phyloP scores from a whole-genome alignment of 2,113 vertebrate genomes.

The Oceanodroma tethys region DNA sequence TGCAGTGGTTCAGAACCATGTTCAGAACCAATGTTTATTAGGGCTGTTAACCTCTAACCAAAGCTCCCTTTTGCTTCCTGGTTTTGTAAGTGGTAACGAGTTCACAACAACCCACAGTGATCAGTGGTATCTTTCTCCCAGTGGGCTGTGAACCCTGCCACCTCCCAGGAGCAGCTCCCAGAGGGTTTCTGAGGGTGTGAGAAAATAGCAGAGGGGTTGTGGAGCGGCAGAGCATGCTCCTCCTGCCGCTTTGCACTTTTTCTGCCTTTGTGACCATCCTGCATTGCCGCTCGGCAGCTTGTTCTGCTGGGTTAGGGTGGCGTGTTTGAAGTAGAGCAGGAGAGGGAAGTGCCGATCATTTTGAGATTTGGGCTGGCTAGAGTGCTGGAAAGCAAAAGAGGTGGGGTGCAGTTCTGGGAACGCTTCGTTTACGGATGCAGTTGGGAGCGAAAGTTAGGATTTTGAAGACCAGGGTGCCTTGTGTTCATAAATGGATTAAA shows the following conservation, averaged over 20 bases:
- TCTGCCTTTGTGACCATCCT: accelerated
- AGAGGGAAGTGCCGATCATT: too few relatives aligned
- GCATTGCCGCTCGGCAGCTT: accelerated
- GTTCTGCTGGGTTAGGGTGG: neutral
- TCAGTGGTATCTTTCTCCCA: neutral
- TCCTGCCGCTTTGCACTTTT: neutral
- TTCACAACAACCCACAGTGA: accelerated
- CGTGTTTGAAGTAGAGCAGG: neutral
- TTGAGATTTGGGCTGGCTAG: neutral
- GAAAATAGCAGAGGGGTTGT: neutral
- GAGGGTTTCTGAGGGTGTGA: neutral
- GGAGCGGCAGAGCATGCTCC: accelerated
- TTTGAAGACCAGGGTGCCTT: neutral
- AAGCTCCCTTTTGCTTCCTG: neutral
- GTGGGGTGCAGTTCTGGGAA: neutral
- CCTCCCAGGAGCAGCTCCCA: neutral
- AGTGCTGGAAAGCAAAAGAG: neutral
- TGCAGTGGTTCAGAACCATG: neutral
- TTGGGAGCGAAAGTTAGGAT: neutral
- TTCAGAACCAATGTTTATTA: too few relatives aligned
- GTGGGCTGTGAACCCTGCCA: neutral
- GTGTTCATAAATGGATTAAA: neutral
- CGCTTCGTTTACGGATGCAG: neutral
- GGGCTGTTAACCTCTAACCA: neutral
- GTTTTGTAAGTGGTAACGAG: accelerated